Evolutionary conservation across 2,113 vertebrate species (phyloP), one percentile per base, ranked within the genome.

Genomic region (Sialia sialis): DNA sequence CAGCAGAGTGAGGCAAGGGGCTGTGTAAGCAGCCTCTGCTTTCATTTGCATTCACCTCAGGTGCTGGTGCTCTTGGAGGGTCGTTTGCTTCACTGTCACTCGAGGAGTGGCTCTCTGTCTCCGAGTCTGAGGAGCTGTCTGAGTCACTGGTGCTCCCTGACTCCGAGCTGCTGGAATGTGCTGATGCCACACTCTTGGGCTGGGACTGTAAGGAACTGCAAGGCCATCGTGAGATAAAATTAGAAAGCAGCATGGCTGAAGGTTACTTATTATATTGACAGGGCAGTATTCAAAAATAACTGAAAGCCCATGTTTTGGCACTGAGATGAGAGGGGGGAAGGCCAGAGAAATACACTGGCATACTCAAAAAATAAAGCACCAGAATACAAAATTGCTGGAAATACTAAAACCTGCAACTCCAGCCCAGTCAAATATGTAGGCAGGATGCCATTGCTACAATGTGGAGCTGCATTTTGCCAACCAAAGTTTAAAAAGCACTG

Each of bases 91-190:
- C 98, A 5, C 97, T 97, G 95, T 98, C 97, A 67, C 98, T 98
- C 3, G 98, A 98, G 64, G 98, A 98, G 64, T 93, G 98, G 97
- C 98, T 98, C 91, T 98, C 99, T 1, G 98, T 98, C 93, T 99
- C 99, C 0, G 99, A 99, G 92, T 98, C 98, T 0, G 98, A 99
- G 94, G 98, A 99, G 94, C 98, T 99, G 90, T 99, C 99, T 1
- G 98, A 99, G 92, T 98, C 99, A 29, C 98, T 99, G 95, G 98
- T 98, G 96, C 98, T 99, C 72, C 98, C 98, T 3, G 98, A 98
- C 90, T 99, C 98, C 0, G 84, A 90, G 29, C 97, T 98, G 73
- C 98, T 99, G 98, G 98, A 99, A 98, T 98, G 98, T 95, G 98
- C 97, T 60, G 97, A 98, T 67, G 92, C 96, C 97, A 84, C 96